Base-by-base conservation (phyloP, 2,797 vertebrate genomes). In the Hirundo rustica region DNA sequence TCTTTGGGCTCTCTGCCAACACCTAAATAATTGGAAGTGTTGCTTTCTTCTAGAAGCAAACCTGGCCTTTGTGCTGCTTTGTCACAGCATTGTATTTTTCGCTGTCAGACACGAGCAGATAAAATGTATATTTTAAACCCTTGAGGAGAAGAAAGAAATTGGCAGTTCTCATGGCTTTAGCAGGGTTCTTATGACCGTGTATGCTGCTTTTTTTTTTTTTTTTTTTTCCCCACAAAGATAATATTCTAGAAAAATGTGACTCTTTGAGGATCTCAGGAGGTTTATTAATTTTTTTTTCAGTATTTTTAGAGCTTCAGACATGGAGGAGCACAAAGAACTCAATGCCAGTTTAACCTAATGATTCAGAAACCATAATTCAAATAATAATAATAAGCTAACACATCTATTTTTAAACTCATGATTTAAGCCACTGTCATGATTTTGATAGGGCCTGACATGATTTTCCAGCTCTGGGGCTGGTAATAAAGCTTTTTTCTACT, bases 381-480 rank as follows among this genome's bases (percentile, higher is more conserved):
- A 93, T 86, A 92, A 81, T 75, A 94, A 92, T 64, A 95, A 92
- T 70, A 95, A 93, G 48, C 79, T 81, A 90, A 73, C 32, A 82
- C 50, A 40, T 90, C 80, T 96, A 93, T 88, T 96, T 95, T 94
- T 87, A 94, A 87, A 77, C 57, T 87, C 42, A 44, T 54, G 1
- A 80, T 91, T 94, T 94, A 95, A 94, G 82, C 75, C 64, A 67
- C 89, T 95, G 70, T 90, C 92, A 88, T 93, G 74, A 94, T 91
- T 95, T 86, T 94, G 89, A 84, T 84, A 87, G 55, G 44, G 30
- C 10, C 77, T 94, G 91, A 90, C 75, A 88, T 72, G 85, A 89
- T 78, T 85, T 95, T 95, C 77, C 71, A 71, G 45, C 42, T 51
- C 1, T 84, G 57, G 64, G 60, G 64, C 16, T 51, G 44, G 66